Evolutionary conservation across 2,113 vertebrate species (phyloP).

Genomic region (Scopus umbretta): DNA sequence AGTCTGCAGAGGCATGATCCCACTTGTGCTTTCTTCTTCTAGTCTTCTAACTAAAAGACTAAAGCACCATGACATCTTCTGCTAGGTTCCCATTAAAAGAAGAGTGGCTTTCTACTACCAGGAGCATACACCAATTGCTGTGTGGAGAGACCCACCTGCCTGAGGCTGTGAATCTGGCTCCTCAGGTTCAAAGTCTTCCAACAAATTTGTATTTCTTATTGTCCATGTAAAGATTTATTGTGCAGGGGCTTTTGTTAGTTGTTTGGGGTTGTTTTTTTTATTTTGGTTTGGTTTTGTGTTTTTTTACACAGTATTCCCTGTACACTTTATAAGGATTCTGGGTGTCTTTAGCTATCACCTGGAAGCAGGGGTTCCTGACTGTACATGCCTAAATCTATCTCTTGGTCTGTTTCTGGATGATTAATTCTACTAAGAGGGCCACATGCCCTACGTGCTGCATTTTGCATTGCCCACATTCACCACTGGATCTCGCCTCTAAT

Average conservation of each 20-base stretch:
- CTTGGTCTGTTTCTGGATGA: background rate
- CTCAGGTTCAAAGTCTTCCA: background rate
- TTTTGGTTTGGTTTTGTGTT: background rate
- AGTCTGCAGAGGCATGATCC: background rate
- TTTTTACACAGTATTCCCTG: background rate
- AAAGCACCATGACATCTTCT: background rate
- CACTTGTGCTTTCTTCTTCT: background rate
- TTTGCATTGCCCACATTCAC: background rate
- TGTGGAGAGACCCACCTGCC: fast-evolving
- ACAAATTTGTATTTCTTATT: background rate
- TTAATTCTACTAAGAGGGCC: background rate
- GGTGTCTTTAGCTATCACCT: background rate
- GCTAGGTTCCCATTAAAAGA: background rate
- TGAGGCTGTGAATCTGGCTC: background rate
- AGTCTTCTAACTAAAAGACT: background rate
- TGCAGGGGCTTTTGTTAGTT: no score
- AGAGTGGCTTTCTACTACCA: background rate
- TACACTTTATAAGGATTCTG: background rate
- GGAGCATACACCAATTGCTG: background rate
- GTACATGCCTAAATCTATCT: background rate
- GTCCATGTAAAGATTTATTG: background rate
- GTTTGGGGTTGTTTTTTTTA: no score
- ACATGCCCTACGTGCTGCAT: background rate
- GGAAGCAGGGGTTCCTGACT: background rate
- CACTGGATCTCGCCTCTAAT: background rate